Conservation (phyloP, 2,888 invertebrate genomes). For the Caradrina clavipalpis region DNA sequence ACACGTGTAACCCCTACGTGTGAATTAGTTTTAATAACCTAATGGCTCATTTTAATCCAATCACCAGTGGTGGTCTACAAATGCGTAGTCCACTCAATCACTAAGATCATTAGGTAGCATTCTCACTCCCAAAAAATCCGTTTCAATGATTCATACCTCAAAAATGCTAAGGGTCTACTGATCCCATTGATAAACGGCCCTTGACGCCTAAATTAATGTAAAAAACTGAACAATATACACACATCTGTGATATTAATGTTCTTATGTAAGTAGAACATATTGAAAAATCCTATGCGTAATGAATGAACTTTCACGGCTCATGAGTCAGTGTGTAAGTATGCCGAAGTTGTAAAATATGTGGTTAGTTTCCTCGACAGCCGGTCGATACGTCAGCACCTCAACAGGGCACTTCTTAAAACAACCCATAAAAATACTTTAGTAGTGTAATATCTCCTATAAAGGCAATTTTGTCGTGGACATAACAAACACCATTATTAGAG, state of each 20-base stretch:
- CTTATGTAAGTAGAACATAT: conserved; percentile 37
- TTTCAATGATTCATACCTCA: conserved; percentile 57
- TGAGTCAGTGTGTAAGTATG: conserved; percentile 85
- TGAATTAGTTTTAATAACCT: neutral
- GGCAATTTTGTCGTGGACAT: conserved; percentile 6
- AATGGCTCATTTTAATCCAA: neutral
- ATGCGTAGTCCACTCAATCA: neutral
- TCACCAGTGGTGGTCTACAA: too few species aligned
- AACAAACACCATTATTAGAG: conserved; percentile 10
- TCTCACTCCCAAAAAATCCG: conserved; percentile 20
- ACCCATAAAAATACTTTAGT: conserved; percentile 37
- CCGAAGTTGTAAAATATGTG: conserved; percentile 77
- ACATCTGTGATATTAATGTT: conserved; percentile 17
- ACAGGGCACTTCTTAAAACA: conserved; percentile 35
- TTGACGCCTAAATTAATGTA: conserved; percentile 29
- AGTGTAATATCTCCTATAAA: conserved; percentile 26
- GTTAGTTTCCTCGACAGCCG: conserved; percentile 72
- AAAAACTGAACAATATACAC: conserved; percentile 17
- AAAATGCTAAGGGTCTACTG: conserved; percentile 46
- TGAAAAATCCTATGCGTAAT: conserved; percentile 52
- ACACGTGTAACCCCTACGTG: conserved; percentile 9
- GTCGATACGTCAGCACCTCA: conserved; percentile 44
- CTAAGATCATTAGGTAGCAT: neutral
- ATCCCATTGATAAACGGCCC: conserved; percentile 46
- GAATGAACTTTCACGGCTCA: conserved; percentile 79